Percentiles rank a stretch among this genome's conserved stretches.
Evolutionary conservation across 2,888 invertebrate genomes (phyloP).

Genomic region (Acanthosepion pharaonis): DNA sequence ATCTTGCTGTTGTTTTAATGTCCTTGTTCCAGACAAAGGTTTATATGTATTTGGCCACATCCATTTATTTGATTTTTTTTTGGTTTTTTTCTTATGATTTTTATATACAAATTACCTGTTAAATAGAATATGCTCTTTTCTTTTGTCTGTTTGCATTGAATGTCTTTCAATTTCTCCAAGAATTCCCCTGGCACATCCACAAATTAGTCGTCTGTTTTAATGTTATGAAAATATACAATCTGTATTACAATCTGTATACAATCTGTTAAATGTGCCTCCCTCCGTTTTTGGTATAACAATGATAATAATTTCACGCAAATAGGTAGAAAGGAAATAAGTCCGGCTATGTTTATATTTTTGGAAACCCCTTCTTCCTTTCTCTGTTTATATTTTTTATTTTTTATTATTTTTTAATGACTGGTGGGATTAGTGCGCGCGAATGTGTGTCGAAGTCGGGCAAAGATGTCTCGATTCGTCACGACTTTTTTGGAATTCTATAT

Average conservation of each 20-base stretch:
- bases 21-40: no score
- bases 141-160: background rate
- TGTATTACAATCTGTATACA: background rate
- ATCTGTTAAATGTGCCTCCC: background rate
- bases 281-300: background rate
- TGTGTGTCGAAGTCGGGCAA: background rate
- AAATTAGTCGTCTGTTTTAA: background rate
- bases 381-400: background rate
- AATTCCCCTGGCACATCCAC: background rate
- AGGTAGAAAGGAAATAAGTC: background rate
- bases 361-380: background rate
- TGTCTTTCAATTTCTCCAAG: background rate
- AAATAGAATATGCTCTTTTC: background rate
- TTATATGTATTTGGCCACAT: no score
- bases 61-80: no score
- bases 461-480: background rate
- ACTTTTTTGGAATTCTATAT: background rate
- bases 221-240: background rate
- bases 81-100: no score
- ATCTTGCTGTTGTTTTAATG: no score
- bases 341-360: conserved; percentile 16
- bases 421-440: conserved; percentile 13
- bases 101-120: background rate
- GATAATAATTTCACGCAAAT: background rate
- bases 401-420: background rate